Base-by-base conservation (phyloP, 2,888 invertebrate genomes). In the Lochmaea capreae region DNA sequence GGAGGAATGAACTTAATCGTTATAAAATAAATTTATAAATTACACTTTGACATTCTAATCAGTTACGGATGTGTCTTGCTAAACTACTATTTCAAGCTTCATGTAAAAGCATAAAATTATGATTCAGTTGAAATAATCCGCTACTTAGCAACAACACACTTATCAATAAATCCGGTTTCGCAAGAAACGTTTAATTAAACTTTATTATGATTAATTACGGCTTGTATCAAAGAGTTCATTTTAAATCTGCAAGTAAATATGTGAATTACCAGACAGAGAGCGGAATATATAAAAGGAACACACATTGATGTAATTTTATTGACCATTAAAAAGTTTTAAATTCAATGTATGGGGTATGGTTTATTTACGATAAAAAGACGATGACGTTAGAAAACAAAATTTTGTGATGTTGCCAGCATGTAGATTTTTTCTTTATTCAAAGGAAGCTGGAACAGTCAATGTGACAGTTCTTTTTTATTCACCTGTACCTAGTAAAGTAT, bases 211-310 rank as follows among this genome's bases (percentile, higher is more conserved):
- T 22, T 59, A 59, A 59, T 59, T 59, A 59, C 59, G 33, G 26
- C 59, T 18, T 59, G 59, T 59, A 59, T 59, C 59, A 59, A 59
- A 59, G 33, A 26, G 59, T 11, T 59, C 59, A 14, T 59, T 26
- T 33, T 1, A 33, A 59, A 26, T 33, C 14, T 14, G 59, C 22
- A 59, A 26, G 33, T 12, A 59, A 57, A 26, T 33, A 14, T 22
- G 22, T 59, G 59, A 59, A 59, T 59, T 59, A 59, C 33, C 59
- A 18, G 18, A 16, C 22, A 18, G 57, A 57, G 33, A 33, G 11
- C 12, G 59, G 57, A 59, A 6, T 26, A 26, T 33, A 9, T 59
- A 33, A 33, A 14, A 26, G 12, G 18, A 33, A 59, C 12, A 12
- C 14, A 33, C 33, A 33, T 33, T 33, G 8, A 33, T 5, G 33